Base-by-base conservation (phyloP, 2,888 invertebrate genomes). In the Rhorus exstirpatorius region DNA sequence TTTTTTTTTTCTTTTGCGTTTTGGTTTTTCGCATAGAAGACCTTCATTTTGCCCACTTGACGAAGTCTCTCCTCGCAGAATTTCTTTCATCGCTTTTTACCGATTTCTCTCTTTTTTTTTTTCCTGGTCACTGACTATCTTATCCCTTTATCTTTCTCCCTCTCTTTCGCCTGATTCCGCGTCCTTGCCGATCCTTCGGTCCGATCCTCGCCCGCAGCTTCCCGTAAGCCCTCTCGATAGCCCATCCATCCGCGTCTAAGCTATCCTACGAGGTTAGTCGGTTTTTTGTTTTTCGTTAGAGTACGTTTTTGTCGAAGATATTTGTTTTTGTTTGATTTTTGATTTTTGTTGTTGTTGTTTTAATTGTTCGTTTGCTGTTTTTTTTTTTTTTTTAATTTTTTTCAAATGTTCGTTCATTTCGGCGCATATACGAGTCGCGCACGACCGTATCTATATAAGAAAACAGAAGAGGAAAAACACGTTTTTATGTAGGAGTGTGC, bases 211-310 rank as follows among this genome's bases (percentile, higher is more conserved):
- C 71, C 76, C 17, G 46, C 12, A 6, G 31, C n/a, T 44, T 55
- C 49, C 74, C 82, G 72, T 19, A 24, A 60, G 46, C 46, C 19
- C 63, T 31, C 35, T 65, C 72, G 38, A 84, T 88, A 88, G 84
- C 89, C 86, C 87, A 86, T 88, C 89, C 88, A 84, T 90, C 89
- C 70, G 79, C 84, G 87, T 89, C 88, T 92, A 92, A 92, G 92
- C 91, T 90, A 92, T 88, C 92, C 92, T 92, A 91, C 90, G 89
- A 89, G 89, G 87, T 88, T 84, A 89, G 88, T 87, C 85, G 87
- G 85, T 87, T 87, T 84, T 88, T 85, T 87, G 79, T 65, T 83
- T 79, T 79, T 83, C 87, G 88, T 89, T 89, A 90, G 87, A 84
- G 83, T 65, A 60, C 21, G 38, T 74, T 53, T 53, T 74, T 44